Conservation (phyloP, 2,113 vertebrate species). For the Pelobates fuscus region DNA sequence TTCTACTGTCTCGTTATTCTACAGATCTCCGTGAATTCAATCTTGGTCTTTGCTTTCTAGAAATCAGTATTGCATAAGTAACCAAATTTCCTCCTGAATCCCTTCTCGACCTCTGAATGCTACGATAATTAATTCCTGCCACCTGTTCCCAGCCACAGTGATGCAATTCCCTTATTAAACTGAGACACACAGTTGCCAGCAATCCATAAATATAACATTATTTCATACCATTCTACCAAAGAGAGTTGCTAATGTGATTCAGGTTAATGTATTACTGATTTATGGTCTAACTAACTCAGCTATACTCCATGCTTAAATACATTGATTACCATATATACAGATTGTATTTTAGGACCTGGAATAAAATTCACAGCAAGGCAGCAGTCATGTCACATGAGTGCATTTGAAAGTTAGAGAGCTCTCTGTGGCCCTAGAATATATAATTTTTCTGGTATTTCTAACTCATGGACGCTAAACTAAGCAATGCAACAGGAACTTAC, state of each 20-base stretch:
- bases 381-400: no score
- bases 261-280: conserved; percentile 24
- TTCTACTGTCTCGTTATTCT: background rate
- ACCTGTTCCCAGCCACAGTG: conserved; percentile 23
- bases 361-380: no score
- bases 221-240: conserved; percentile 40
- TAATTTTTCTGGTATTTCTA: no score
- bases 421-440: no score
- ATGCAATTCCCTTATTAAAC: conserved; percentile 24
- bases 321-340: background rate
- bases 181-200: conserved; percentile 15
- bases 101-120: background rate
- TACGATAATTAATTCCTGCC: conserved; percentile 29
- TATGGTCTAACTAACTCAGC: background rate
- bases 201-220: conserved; percentile 41
- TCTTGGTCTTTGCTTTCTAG: background rate
- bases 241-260: conserved; percentile 10
- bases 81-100: conserved; percentile 1
- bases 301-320: conserved; percentile 9
- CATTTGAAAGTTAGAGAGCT: no score
- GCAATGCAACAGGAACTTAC: no score
- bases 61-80: background rate
- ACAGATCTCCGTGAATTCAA: background rate
- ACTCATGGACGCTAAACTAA: no score
- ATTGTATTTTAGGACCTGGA: no score